Evolutionary conservation across 1,140 invertebrate genomes (phyloP), one percentile per base, ranked within the genome.

Genomic region (Aphaenogaster ashmeadi): DNA sequence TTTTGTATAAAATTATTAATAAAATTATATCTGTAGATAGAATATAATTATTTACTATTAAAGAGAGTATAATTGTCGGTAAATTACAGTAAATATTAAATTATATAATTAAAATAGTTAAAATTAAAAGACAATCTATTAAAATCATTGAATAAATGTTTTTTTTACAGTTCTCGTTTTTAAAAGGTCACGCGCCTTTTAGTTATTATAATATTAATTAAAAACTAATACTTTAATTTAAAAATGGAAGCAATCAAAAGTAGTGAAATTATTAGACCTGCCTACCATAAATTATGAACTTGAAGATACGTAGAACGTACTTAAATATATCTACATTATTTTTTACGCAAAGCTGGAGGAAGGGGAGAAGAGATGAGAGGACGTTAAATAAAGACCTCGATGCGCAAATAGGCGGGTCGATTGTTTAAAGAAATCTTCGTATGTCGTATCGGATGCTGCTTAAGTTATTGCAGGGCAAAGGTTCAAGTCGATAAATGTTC

Each of bases 351-450:
- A 44, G 18, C 8, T 6, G 7, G 15, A 54, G 50, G 27, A 54
- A n/a, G 0, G 18, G 3, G 18, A 79, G 0, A n/a, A 11, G 18
- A 21, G 7, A 69, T 52, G 36, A 71, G 47, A 41, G 33, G 15
- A 36, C 2, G 21, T 81, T 71, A 69, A 71, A 71, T 54, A 41
- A 54, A 41, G 15, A 56, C n/a, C 6, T 66, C 36, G 60, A 41
- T 6, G 36, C 77, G 18, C 27, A 79, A 79, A 79, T 77, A 60
- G 15, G 21, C 41, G 15, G 47, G 7, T 36, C 58, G 41, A 71
- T 54, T 81, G 62, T 52, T 80, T 69, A 54, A 69, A 80, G 33
- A 80, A 81, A 44, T 69, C 7, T 9, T 64, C 27, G 27, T 27
- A 27, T 27, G 27, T 81, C 36, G 13, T 81, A 71, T 81, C 36